Conservation (phyloP, 2,888 invertebrate species). For the Venustoraphidia nigricollis region DNA sequence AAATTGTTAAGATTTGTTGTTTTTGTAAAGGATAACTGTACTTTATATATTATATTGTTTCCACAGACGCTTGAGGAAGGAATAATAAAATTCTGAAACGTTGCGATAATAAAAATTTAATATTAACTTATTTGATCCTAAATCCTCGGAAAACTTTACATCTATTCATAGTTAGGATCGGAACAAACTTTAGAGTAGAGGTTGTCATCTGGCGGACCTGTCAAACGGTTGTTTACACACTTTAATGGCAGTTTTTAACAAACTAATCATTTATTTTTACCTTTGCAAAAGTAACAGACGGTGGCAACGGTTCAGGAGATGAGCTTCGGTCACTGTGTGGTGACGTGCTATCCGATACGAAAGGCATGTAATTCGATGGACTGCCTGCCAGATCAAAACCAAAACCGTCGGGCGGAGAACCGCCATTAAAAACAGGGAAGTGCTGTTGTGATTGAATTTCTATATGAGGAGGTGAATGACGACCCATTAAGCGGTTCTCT, state of each 20-base stretch:
- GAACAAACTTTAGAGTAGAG: no score
- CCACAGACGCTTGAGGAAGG: no score
- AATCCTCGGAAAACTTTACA: no score
- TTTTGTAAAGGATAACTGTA: no score
- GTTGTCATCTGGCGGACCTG: no score
- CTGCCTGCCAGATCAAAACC: not conserved
- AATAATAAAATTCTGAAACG: no score
- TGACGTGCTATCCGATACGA: not conserved
- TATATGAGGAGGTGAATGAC: slow-evolving; percentile 39
- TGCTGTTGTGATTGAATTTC: slow-evolving; percentile 48
- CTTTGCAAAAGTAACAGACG: slow-evolving; percentile 25
- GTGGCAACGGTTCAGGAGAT: not conserved
- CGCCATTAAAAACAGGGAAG: slow-evolving; percentile 32
- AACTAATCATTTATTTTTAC: slow-evolving; percentile 19
- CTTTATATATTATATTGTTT: no score
- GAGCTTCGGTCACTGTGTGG: not conserved
- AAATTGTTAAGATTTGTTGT: no score
- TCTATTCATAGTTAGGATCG: no score
- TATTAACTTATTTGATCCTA: no score
- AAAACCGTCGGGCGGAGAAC: slow-evolving; percentile 5
- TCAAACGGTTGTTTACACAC: no score
- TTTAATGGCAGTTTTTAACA: not conserved
- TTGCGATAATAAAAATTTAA: no score
- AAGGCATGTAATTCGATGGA: not conserved
- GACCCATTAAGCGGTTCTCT: slow-evolving; percentile 56